A percentile compares a stretch with the other conserved stretches of the same genome.
Evolutionary conservation across 2,888 invertebrate genomes (phyloP).

Genomic region (Heliconius aoede): DNA sequence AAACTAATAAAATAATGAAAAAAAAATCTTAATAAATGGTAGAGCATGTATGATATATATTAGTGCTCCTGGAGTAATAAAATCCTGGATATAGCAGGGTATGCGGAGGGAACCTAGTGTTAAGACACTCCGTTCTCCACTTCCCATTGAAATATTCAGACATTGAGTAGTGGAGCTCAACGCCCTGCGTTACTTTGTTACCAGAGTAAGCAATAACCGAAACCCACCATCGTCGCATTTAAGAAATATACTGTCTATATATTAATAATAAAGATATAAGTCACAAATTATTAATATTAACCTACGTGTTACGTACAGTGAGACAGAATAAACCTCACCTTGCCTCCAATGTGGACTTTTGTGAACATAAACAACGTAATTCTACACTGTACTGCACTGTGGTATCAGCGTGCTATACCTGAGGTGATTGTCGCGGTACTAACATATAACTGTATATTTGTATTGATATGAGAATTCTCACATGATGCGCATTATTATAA

Average conservation of each 20-base stretch:
- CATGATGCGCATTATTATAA: constrained; percentile 8
- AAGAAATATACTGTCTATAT: not conserved
- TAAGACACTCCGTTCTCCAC: too few relatives aligned
- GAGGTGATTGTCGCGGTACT: constrained; percentile 35
- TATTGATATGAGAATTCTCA: constrained; percentile 23
- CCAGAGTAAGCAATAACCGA: too few relatives aligned
- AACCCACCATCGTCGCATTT: too few relatives aligned
- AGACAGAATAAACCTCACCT: not conserved
- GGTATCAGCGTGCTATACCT: constrained; percentile 27
- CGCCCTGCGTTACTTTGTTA: too few relatives aligned
- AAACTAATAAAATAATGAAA: not conserved
- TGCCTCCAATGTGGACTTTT: not conserved
- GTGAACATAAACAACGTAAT: constrained; percentile 29
- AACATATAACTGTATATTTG: constrained; percentile 21
- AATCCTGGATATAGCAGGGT: too few relatives aligned
- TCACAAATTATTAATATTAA: not conserved
- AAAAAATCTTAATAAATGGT: not conserved
- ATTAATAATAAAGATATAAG: not conserved
- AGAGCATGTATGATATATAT: too few relatives aligned
- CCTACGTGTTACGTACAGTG: not conserved
- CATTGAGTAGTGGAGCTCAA: too few relatives aligned
- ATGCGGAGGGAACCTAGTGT: too few relatives aligned
- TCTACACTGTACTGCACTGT: not conserved
- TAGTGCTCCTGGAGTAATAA: too few relatives aligned
- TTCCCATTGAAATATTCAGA: too few relatives aligned